Percentiles rank a stretch among this genome's conserved stretches.
Evolutionary conservation across 2,888 invertebrate species (phyloP).

Genomic region (Dinocampus coccinellae): DNA sequence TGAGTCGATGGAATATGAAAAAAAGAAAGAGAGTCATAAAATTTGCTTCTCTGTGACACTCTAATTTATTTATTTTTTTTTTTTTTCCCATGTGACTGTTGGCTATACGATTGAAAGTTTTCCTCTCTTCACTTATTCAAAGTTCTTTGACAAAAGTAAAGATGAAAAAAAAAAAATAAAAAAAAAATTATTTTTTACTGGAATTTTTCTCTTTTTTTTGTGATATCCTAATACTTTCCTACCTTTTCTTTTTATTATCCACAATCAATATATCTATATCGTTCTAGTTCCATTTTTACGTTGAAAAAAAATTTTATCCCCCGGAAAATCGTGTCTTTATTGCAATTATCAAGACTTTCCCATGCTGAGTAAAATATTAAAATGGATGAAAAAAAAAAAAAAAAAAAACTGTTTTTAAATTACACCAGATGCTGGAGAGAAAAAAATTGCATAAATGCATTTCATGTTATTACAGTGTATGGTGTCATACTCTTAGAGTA

Average conservation of each 20-base stretch:
- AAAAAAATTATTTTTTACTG: not conserved
- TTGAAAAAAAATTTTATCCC: no score
- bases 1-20: not conserved
- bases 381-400: not conserved
- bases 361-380: not conserved
- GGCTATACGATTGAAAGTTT: not conserved
- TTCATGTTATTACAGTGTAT: not conserved
- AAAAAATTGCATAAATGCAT: not conserved
- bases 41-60: not conserved
- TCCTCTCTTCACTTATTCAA: not conserved
- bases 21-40: not conserved
- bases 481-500: not conserved
- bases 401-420: not conserved
- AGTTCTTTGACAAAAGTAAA: not conserved
- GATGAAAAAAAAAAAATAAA: no score
- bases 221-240: no score
- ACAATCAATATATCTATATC: no score
- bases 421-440: not conserved
- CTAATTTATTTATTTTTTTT: not conserved
- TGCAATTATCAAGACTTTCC: not conserved
- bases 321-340: not conserved
- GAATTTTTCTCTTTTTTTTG: no score
- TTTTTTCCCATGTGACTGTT: not conserved
- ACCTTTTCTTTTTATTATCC: no score
- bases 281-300: no score